Conservation (phyloP, 2,888 invertebrate species). For the Phytoseiulus persimilis region DNA sequence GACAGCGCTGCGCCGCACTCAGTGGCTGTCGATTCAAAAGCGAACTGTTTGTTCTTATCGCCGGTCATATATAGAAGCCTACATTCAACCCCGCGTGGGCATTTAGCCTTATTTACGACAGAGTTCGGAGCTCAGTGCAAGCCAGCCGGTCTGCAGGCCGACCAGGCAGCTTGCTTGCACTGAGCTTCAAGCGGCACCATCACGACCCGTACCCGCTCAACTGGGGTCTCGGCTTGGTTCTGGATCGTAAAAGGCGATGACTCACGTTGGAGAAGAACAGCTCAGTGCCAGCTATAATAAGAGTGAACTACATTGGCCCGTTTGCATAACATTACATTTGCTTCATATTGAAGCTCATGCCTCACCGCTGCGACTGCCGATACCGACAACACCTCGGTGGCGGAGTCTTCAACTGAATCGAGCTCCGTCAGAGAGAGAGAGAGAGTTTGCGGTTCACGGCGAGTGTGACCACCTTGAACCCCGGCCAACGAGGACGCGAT, state of each 20-base stretch:
- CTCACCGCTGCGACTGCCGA: neutral
- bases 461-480: neutral
- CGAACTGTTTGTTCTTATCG: constrained; percentile 5
- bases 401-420: neutral
- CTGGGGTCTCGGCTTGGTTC: neutral
- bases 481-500: too few relatives aligned
- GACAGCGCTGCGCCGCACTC: neutral
- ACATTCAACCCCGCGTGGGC: neutral
- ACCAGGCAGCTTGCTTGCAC: neutral
- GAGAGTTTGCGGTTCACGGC: neutral
- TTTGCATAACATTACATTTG: neutral
- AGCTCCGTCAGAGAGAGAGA: neutral
- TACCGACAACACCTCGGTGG: neutral
- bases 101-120: constrained; percentile 5
- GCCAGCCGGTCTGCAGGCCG: neutral
- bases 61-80: neutral
- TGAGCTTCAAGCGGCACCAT: neutral
- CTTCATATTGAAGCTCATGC: neutral
- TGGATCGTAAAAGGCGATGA: constrained; percentile 5
- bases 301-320: neutral
- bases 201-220: neutral
- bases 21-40: neutral
- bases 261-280: constrained; percentile 5
- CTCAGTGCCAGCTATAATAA: neutral
- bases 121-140: constrained; percentile 5